phyloP scores from a whole-genome alignment of 2,797 vertebrate species.

The Anomalospiza imberbis region DNA sequence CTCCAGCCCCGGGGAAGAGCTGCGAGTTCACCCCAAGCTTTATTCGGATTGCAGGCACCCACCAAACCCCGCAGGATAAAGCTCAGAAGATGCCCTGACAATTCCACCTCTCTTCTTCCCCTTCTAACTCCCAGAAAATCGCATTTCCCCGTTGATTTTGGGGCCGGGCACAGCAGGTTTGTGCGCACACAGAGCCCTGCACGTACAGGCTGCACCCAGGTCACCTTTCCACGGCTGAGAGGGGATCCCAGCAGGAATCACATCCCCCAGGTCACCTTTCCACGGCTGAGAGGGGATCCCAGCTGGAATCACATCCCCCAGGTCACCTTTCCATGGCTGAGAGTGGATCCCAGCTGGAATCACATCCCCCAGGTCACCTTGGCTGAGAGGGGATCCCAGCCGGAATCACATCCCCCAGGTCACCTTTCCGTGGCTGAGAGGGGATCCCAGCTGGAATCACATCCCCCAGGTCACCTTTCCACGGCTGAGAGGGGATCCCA shows the following conservation, averaged over 20 bases:
- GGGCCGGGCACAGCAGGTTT: background rate
- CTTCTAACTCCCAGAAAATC: background rate
- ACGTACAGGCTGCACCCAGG: background rate
- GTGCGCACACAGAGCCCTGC: no score
- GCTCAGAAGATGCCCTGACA: background rate
- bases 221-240: background rate
- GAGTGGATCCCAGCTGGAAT: no score
- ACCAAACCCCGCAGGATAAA: background rate
- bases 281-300: no score
- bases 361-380: no score
- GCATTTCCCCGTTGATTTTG: background rate
- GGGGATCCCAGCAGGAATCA: background rate
- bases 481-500: no score
- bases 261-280: background rate
- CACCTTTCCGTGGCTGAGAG: no score
- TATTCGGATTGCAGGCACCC: background rate
- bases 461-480: background rate
- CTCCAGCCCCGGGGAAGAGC: rapidly evolving
- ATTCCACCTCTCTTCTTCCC: background rate
- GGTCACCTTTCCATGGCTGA: no score
- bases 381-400: no score
- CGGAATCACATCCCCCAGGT: no score
- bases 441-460: background rate
- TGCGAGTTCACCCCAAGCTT: background rate
- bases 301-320: no score